A percentile compares a stretch with the other conserved stretches of the same genome.
Evolutionary conservation across 2,797 vertebrate species (phyloP).

Genomic region (Eutrigla gurnardus): DNA sequence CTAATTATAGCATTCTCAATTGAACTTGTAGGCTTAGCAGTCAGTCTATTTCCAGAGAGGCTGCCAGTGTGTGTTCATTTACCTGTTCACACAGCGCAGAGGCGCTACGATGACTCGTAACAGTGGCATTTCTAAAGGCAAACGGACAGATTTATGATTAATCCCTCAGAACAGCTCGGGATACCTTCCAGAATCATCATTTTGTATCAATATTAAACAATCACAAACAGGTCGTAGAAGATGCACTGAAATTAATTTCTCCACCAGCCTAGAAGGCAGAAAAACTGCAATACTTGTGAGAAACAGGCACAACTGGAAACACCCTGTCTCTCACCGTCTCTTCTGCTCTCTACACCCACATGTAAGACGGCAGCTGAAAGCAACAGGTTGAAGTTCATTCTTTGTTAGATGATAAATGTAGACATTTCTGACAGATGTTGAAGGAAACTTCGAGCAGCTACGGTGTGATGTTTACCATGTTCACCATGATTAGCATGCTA

Average conservation of each 20-base stretch:
- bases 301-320: conserved; percentile 11
- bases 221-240: background rate
- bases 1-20: conserved; percentile 60
- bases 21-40: conserved; percentile 29
- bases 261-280: conserved; percentile 21
- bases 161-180: background rate
- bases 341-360: conserved; percentile 7
- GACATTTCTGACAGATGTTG: background rate
- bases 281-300: conserved; percentile 16
- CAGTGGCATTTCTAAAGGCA: conserved; percentile 22
- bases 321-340: background rate
- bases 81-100: conserved; percentile 40
- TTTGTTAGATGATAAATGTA: background rate
- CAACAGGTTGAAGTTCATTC: conserved; percentile 8
- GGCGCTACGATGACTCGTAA: conserved; percentile 18
- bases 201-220: conserved; percentile 21
- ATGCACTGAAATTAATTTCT: conserved; percentile 18
- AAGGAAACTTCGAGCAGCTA: background rate
- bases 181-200: conserved; percentile 9
- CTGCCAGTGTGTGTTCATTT: conserved; percentile 26
- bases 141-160: conserved; percentile 5
- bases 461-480: background rate
- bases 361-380: conserved; percentile 23
- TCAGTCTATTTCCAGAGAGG: conserved; percentile 34
- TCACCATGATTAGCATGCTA: background rate